A percentile compares a stretch with the other conserved stretches of the same genome.
Conservation (phyloP, 2,888 invertebrate genomes). For the Archaeoteleia sp. region DNA sequence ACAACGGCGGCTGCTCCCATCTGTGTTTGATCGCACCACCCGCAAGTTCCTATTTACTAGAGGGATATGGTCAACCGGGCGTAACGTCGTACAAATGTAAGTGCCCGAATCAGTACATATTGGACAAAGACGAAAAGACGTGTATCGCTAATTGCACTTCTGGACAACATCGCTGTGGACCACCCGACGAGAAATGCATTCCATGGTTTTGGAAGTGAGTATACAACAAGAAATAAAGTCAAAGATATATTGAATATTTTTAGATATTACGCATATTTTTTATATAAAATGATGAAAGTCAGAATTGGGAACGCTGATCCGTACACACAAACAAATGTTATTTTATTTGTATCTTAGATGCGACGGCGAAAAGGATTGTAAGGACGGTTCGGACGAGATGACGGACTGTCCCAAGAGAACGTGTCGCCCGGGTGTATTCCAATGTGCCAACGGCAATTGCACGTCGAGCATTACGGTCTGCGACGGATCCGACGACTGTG, state of each 20-base stretch:
- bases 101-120: slow-evolving; percentile 95
- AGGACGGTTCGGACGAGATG: slow-evolving; percentile 94
- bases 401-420: slow-evolving; percentile 87
- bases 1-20: slow-evolving; percentile 98
- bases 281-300: neutral
- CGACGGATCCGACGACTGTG: slow-evolving; percentile 94
- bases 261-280: no score
- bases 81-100: slow-evolving; percentile 88
- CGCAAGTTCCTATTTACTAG: slow-evolving; percentile 84
- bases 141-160: slow-evolving; percentile 96
- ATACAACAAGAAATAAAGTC: neutral
- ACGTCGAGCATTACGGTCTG: slow-evolving; percentile 95
- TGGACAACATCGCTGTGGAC: slow-evolving; percentile 87
- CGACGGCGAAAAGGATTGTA: slow-evolving; percentile 94
- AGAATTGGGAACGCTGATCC: no score
- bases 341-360: slow-evolving; percentile 82
- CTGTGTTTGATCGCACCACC: slow-evolving; percentile 93
- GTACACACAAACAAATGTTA: no score
- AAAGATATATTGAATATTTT: neutral
- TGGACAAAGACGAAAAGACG: slow-evolving; percentile 87
- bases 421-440: slow-evolving; percentile 94
- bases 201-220: slow-evolving; percentile 87
- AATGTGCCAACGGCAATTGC: slow-evolving; percentile 94
- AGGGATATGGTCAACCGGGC: slow-evolving; percentile 87
- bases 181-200: slow-evolving; percentile 83